Percentiles rank a stretch among this genome's conserved stretches.
phyloP scores from a whole-genome alignment of 2,113 vertebrate species.

The Tor tambroides region DNA sequence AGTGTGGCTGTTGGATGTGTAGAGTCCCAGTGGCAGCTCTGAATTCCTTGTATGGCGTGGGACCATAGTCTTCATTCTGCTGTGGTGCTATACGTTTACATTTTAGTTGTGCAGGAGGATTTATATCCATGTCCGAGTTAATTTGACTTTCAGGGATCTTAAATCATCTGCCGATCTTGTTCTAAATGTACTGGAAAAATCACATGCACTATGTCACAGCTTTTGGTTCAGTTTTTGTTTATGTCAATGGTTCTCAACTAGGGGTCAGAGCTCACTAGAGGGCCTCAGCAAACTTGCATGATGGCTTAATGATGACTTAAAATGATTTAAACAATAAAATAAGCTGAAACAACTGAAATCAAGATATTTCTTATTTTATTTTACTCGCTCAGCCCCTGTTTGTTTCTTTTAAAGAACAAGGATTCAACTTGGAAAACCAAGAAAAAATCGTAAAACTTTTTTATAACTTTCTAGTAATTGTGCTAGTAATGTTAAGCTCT shows the following conservation, averaged over 20 bases:
- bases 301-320: not conserved
- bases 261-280: not conserved
- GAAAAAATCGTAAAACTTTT: too few relatives aligned
- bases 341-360: not conserved
- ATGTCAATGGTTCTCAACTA: not conserved
- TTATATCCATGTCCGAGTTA: not conserved
- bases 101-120: not conserved
- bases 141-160: not conserved
- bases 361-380: not conserved
- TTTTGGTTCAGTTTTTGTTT: slow-evolving; percentile 4
- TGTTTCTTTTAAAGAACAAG: not conserved
- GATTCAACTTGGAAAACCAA: not conserved
- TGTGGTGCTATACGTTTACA: not conserved
- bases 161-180: not conserved
- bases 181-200: not conserved
- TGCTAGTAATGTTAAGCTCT: too few relatives aligned
- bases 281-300: not conserved
- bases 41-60: slow-evolving; percentile 1
- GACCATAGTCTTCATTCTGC: not conserved
- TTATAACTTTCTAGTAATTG: too few relatives aligned
- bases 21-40: slow-evolving; percentile 1
- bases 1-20: slow-evolving; percentile 29
- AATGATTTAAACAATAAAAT: not conserved
- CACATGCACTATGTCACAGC: not conserved
- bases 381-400: not conserved